phyloP scores from a whole-genome alignment of 2,888 invertebrate genomes.

The Caenorhabditis macrosperma region DNA sequence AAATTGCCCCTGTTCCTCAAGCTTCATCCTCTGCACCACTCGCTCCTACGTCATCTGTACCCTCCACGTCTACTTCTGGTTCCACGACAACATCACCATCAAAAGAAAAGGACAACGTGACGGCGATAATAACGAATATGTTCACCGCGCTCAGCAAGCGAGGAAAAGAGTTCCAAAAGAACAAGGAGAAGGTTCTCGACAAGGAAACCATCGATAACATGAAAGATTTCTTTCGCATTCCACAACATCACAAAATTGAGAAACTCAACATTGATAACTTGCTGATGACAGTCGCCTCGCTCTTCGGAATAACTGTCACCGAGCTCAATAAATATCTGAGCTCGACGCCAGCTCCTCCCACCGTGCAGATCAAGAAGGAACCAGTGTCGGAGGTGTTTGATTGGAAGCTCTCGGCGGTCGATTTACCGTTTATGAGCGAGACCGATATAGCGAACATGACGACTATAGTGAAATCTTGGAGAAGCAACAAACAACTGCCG shows the following conservation, averaged over 20 bases:
- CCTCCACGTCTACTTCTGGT: background rate
- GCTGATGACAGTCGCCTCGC: background rate
- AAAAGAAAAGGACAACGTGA: background rate
- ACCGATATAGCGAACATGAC: background rate
- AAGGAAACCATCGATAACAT: background rate
- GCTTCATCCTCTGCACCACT: no score
- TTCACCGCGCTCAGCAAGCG: background rate
- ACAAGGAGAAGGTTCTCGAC: background rate
- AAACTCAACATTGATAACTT: background rate
- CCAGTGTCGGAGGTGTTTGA: conserved; percentile 2
- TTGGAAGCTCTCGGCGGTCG: conserved; percentile 15
- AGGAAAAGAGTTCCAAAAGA: background rate
- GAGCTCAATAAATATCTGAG: background rate
- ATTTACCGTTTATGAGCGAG: conserved; percentile 1
- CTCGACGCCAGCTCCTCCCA: background rate
- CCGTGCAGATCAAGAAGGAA: background rate
- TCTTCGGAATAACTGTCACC: background rate
- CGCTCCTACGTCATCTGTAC: no score
- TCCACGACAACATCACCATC: background rate
- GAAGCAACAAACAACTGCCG: conserved; percentile 14
- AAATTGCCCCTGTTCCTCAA: no score
- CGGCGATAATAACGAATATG: background rate
- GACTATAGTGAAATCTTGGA: conserved; percentile 24
- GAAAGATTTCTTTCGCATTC: background rate
- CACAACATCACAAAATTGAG: background rate